A percentile compares a stretch with the other conserved stretches of the same genome.
phyloP scores from a whole-genome alignment of 2,797 vertebrate genomes.

The Sarcoramphus papa region DNA sequence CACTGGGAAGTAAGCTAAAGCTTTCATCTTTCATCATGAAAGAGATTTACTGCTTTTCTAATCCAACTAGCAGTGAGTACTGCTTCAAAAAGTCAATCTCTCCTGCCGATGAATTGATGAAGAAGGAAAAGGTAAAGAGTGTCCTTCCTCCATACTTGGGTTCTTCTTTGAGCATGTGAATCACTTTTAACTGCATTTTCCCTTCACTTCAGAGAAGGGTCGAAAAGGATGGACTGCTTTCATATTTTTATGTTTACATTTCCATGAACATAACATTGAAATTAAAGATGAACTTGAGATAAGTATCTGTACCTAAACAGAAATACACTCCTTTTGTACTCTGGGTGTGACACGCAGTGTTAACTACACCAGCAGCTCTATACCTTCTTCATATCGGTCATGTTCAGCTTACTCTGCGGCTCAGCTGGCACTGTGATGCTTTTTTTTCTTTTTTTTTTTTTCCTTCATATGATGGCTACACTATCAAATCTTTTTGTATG shows the following conservation, averaged over 20 bases:
- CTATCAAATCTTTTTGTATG: not conserved
- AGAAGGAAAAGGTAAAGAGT: not conserved
- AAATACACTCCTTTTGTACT: not conserved
- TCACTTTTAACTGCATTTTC: not conserved
- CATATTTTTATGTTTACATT: not conserved
- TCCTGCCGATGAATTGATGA: not conserved
- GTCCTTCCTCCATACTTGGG: not conserved
- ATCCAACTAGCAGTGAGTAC: not conserved
- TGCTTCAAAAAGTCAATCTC: not conserved
- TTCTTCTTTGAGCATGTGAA: not conserved
- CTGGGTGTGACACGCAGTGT: not conserved
- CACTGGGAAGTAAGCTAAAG: not conserved
- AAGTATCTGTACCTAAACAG: not conserved
- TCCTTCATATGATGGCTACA: not conserved
- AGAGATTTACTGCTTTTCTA: not conserved
- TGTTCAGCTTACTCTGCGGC: not conserved
- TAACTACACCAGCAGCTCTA: not conserved
- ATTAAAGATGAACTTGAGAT: not conserved
- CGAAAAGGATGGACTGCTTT: not conserved
- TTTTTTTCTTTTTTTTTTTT: not conserved
- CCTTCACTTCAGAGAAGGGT: not conserved
- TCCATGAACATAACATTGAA: not conserved
- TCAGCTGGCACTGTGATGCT: not conserved
- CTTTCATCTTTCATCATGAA: conserved; percentile 35
- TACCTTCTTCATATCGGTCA: not conserved